A percentile compares a stretch with the other conserved stretches of the same genome.
These are phyloP conservation scores for Agrochola lychnidis DNA, from an alignment of 2,888 invertebrate genomes.

Conservation along the genomic window DNA sequence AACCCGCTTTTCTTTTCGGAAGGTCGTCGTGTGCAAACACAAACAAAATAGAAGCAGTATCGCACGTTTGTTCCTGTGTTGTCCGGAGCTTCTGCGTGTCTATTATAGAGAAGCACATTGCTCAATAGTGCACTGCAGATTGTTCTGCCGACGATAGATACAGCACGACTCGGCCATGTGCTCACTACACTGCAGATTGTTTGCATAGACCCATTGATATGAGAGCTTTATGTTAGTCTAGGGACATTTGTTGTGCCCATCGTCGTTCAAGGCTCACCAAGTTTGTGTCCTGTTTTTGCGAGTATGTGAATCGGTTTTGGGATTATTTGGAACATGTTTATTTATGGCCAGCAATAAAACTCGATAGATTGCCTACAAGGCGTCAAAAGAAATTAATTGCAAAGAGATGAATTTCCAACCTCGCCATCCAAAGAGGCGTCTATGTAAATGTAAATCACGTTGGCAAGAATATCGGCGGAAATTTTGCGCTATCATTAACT, in stretches of 20 bases:
- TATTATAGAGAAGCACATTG: slow-evolving; percentile 10
- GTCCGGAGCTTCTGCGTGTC: slow-evolving; percentile 2
- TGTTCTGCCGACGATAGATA: slow-evolving; percentile 16
- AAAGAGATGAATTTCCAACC: not conserved
- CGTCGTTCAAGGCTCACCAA: not conserved
- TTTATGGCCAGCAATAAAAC: not conserved
- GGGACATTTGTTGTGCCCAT: not conserved
- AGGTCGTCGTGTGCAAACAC: not conserved
- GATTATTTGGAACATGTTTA: not conserved
- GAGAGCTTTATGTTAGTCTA: not conserved
- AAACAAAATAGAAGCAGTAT: not conserved
- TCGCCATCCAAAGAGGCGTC: not conserved
- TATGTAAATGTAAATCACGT: slow-evolving; percentile 3
- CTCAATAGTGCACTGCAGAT: slow-evolving; percentile 20
- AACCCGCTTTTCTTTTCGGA: not conserved
- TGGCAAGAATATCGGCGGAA: slow-evolving; percentile 9
- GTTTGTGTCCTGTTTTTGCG: not conserved
- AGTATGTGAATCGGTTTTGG: too few relatives aligned
- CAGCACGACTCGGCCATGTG: not conserved
- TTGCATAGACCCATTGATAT: not conserved
- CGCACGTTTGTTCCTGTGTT: not conserved
- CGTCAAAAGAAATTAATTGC: not conserved
- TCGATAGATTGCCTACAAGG: not conserved
- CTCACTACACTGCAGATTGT: slow-evolving; percentile 8
- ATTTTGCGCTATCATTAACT: slow-evolving; percentile 14